Conservation (phyloP, 1,140 invertebrate genomes). For the Zaprionus gabonicus region DNA sequence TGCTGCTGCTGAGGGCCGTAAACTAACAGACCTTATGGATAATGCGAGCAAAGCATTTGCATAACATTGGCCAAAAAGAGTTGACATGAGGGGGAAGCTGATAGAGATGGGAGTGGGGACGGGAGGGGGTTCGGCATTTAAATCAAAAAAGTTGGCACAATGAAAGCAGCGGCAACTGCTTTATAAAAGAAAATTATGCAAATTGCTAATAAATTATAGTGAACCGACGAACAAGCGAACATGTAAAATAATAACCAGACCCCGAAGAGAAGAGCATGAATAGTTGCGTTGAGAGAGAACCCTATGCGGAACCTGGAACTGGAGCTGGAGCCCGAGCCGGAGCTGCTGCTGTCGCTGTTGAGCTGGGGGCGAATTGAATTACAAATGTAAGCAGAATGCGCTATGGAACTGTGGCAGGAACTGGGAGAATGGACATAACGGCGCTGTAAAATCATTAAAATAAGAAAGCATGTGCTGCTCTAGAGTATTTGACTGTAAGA, state of each 20-base stretch:
- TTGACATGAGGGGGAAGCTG: constrained; percentile 43
- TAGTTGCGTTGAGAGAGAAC: neutral
- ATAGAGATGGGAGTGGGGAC: neutral
- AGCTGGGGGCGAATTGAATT: constrained; percentile 68
- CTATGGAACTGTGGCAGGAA: constrained; percentile 28
- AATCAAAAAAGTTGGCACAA: constrained; percentile 59
- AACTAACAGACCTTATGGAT: constrained; percentile 56
- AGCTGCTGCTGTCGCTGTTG: constrained; percentile 19
- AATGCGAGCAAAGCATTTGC: constrained; percentile 64
- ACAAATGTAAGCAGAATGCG: constrained; percentile 78
- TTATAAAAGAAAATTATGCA: constrained; percentile 82
- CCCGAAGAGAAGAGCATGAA: constrained; percentile 7
- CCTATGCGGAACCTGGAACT: constrained; percentile 23
- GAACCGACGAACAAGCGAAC: constrained; percentile 76
- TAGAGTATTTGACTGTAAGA: neutral
- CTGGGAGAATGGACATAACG: constrained; percentile 47
- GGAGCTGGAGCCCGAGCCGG: constrained; percentile 14
- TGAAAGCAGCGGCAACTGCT: constrained; percentile 67
- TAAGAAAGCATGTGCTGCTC: constrained; percentile 30
- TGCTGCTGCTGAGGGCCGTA: constrained; percentile 43
- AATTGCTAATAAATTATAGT: constrained; percentile 84
- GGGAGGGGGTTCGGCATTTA: constrained; percentile 41
- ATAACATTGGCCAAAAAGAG: constrained; percentile 77
- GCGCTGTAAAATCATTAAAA: constrained; percentile 78
- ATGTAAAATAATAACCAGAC: constrained; percentile 78